phyloP scores from a whole-genome alignment of 2,888 invertebrate genomes.

The Neocrepidodera transversa region DNA sequence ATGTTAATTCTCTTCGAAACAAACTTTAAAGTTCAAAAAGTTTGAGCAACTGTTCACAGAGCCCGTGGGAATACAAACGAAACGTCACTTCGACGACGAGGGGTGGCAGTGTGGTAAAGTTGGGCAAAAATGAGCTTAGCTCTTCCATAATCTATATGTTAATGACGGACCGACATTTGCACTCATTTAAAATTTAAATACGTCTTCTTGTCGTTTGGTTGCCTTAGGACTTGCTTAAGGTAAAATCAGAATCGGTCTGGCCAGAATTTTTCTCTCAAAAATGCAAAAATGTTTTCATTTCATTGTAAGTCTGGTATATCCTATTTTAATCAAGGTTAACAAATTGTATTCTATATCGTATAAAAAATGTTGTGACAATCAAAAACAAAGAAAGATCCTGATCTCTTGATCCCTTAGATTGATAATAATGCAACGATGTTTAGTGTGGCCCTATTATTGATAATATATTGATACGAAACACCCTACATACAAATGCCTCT shows the following conservation, averaged over 20 bases:
- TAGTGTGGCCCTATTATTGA: too few species aligned
- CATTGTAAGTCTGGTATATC: too few species aligned
- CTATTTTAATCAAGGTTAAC: too few species aligned
- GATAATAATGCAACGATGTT: too few species aligned
- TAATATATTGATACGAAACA: too few species aligned
- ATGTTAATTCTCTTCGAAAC: neutral
- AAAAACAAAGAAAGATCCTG: too few species aligned
- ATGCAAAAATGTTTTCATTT: too few species aligned
- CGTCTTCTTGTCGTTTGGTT: conserved; percentile 23
- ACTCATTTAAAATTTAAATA: conserved; percentile 43
- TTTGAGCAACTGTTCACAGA: conserved; percentile 1
- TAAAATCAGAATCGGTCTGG: neutral
- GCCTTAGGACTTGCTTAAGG: conserved; percentile 19
- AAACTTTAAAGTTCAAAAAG: neutral
- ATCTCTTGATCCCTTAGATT: too few species aligned
- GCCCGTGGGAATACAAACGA: neutral
- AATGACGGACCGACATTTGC: conserved; percentile 34
- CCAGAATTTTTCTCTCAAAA: too few species aligned
- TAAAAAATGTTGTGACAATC: too few species aligned
- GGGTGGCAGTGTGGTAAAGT: conserved; percentile 1
- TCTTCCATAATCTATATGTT: conserved; percentile 39
- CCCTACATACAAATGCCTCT: too few species aligned
- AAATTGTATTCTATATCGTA: too few species aligned
- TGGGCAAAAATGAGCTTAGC: conserved; percentile 13
- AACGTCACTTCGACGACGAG: neutral